Percentiles rank a stretch among this genome's conserved stretches.
phyloP scores from a whole-genome alignment of 37 sponge, comb jelly and placozoan species.

The Eunapius fragilis region DNA sequence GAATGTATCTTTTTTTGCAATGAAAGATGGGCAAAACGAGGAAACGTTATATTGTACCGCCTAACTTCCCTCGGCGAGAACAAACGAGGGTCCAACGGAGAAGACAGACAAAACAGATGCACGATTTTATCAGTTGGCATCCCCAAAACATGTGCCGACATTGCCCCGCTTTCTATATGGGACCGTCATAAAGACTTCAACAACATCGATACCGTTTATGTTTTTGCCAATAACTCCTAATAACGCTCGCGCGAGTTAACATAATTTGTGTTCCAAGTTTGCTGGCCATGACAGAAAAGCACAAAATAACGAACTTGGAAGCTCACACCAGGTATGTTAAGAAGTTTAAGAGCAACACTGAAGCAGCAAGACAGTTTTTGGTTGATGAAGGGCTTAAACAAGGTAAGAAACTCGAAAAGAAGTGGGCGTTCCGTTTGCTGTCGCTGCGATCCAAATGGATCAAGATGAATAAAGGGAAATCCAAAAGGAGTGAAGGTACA shows the following conservation, averaged over 20 bases:
- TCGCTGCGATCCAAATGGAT: not conserved
- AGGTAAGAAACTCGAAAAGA: not conserved
- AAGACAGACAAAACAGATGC: not conserved
- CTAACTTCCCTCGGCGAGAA: not conserved
- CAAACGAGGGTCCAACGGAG: no score
- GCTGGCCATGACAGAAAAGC: not conserved
- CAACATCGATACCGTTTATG: not conserved
- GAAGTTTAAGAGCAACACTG: not conserved
- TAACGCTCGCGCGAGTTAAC: not conserved
- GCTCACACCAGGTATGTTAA: not conserved
- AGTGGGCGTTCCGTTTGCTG: not conserved
- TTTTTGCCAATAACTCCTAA: not conserved
- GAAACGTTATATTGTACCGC: not conserved
- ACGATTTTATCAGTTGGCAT: not conserved
- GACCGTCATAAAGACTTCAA: not conserved
- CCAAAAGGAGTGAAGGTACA: not conserved
- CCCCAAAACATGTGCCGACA: not conserved
- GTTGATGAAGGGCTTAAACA: not conserved
- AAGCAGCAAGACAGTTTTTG: not conserved
- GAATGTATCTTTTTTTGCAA: not conserved
- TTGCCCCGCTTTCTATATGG: not conserved
- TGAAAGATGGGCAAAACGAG: not conserved
- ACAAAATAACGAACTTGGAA: not conserved
- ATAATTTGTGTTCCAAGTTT: not conserved
- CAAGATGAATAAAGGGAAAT: not conserved